Evolutionary conservation across 92 coral and sea anemone species (phyloP), one percentile per base, ranked within the genome.

Genomic region (Porites lobata): DNA sequence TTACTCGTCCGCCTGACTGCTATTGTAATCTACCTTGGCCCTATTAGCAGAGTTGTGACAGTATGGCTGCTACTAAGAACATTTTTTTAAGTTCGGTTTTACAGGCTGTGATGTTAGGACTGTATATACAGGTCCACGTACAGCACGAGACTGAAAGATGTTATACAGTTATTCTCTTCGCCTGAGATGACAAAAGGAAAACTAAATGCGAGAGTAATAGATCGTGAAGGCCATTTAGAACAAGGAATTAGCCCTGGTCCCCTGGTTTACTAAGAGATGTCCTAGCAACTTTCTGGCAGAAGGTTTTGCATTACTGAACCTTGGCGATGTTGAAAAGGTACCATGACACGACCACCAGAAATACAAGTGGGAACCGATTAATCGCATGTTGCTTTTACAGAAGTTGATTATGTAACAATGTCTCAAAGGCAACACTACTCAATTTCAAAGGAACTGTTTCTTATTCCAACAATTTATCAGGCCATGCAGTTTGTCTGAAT

Each of bases 261-360:
- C 43, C 3, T 32, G 58, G 78, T 59, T 57, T n/a, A 73, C 78
- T 47, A 47, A 73, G 78, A 73, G 78, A 73, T 50, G 78, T 73
- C 13, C 18, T 73, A 12, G 43, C 78, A 43, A 43, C 62, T 50
- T 73, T 73, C 17, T 73, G 78, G 78, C 78, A 47, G 18, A 56
- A 73, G 19, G 50, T 73, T 43, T 73, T 73, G 78, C 78, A n/a
- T 73, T 29, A 9, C 59, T 73, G 32, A 88, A 85, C 2, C 26
- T 66, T 32, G 88, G 92, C 26, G 43, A 32, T 32, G 43, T 3
- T 32, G 43, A 32, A 32, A 32, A 32, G 43, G 43, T 32, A 0
- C 43, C 43, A 32, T 62, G 88, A 51, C 88, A 88, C 65, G 72
- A 88, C 66, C 91, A 88, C 68, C 89, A 89, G 78, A 83, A 68